Evolutionary conservation across 1,140 invertebrate genomes (phyloP).

Genomic region (Paramacrobiotus metropolitanus): DNA sequence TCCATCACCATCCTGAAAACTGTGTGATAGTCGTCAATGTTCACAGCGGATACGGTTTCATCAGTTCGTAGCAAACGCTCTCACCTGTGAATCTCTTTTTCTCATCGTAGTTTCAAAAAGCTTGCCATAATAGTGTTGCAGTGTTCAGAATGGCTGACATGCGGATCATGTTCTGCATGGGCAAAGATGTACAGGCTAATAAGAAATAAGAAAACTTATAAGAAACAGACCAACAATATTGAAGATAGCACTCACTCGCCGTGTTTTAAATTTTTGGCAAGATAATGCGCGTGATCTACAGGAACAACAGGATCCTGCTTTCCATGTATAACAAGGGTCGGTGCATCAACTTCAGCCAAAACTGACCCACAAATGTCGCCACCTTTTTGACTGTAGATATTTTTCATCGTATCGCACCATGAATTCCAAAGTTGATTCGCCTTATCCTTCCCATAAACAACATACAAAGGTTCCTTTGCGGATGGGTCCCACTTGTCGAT

Average conservation of each 20-base stretch:
- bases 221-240: not conserved
- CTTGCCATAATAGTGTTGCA: not conserved
- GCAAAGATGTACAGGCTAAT: not conserved
- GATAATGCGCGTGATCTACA: constrained; percentile 39
- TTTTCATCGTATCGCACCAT: constrained; percentile 42
- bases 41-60: too few relatives aligned
- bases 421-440: constrained; percentile 40
- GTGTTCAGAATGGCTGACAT: not conserved
- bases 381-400: constrained; percentile 28
- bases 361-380: constrained; percentile 44
- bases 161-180: not conserved
- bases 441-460: constrained; percentile 46
- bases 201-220: not conserved
- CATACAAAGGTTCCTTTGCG: constrained; percentile 44
- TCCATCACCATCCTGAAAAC: too few relatives aligned
- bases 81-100: too few relatives aligned
- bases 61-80: too few relatives aligned
- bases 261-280: constrained; percentile 38
- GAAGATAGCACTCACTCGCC: constrained; percentile 30
- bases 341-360: constrained; percentile 35
- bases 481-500: constrained; percentile 50
- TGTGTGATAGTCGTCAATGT: too few relatives aligned
- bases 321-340: constrained; percentile 55
- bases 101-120: not conserved
- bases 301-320: constrained; percentile 51